Evolutionary conservation across 2,113 vertebrate genomes (phyloP).

Genomic region (Esox niger): DNA sequence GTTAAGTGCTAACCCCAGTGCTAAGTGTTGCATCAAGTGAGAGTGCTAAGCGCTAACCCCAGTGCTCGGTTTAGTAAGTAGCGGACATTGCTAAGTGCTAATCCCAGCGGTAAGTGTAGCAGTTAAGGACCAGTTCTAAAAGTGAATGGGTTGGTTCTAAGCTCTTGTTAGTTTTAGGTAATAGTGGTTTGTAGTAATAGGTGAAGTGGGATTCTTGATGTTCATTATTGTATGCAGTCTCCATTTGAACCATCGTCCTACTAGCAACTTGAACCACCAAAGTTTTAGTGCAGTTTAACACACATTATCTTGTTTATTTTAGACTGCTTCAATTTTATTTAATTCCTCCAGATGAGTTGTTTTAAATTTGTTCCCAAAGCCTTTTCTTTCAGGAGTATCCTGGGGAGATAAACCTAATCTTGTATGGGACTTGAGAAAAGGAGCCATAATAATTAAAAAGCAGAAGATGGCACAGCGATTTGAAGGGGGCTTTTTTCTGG

Average conservation of each 20-base stretch:
- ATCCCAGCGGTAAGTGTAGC: no score
- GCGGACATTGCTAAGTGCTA: no score
- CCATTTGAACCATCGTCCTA: neutral
- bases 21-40: no score
- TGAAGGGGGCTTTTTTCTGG: constrained; percentile 84
- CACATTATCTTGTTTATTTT: constrained; percentile 51
- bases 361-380: constrained; percentile 89
- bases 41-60: no score
- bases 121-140: no score
- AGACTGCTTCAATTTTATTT: constrained; percentile 19
- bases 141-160: no score
- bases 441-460: constrained; percentile 88
- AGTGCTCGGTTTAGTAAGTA: no score
- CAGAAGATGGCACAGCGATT: constrained; percentile 89
- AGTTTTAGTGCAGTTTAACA: neutral
- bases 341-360: constrained; percentile 74
- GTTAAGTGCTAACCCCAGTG: no score
- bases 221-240: neutral
- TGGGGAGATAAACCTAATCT: constrained; percentile 83
- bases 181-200: neutral
- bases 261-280: neutral
- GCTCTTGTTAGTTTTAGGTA: no score
- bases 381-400: constrained; percentile 93
- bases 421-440: constrained; percentile 87
- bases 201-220: neutral